Base-by-base conservation (phyloP, 2,797 vertebrate species). In the Tarsius wallacei region DNA sequence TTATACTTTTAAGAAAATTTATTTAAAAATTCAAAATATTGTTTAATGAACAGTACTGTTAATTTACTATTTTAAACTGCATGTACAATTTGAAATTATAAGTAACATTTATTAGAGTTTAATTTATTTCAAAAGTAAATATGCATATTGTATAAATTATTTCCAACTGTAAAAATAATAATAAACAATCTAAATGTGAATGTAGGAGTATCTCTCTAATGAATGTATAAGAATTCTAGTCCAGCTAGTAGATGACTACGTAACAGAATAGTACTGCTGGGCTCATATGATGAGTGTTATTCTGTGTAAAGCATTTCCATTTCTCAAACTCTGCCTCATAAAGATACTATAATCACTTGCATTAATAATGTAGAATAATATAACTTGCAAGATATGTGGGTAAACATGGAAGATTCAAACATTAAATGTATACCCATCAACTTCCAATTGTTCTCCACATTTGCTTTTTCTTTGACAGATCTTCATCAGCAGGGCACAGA, bases 101-200 rank as follows among this genome's bases (percentile, higher is more conserved):
- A 81, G 70, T 64, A 78, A 89, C 19, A 88, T 51, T 88, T 86
- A 74, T 73, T 57, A 86, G 31, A 57, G 12, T 71, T 11, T 19
- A 77, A 81, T 85, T 82, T 87, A 89, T 87, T 74, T 91, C 73
- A 76, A 42, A 92, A 90, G 22, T 73, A 87, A 80, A 1, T 31
- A 47, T 91, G 5, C 24, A 22, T 84, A n/a, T 84, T 83, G 21
- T 71, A 81, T 78, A 51, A 91, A 51, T 77, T 88, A 1, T 51
- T 91, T 16, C 51, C 1, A 91, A 49, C 59, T 59, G n/a, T 80
- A 73, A 89, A 11, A 92, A 86, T 53, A 74, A 92, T 61, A 47
- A 88, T 19, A 76, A 70, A 10, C 16, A 68, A 80, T 78, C n/a
- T 82, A 86, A 94, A 86, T 82, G 89, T 53, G 26, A 97, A 73